These are phyloP conservation scores for Argyrosomus japonicus DNA, from an alignment of 2,113 vertebrate species.

Conservation along the genomic window DNA sequence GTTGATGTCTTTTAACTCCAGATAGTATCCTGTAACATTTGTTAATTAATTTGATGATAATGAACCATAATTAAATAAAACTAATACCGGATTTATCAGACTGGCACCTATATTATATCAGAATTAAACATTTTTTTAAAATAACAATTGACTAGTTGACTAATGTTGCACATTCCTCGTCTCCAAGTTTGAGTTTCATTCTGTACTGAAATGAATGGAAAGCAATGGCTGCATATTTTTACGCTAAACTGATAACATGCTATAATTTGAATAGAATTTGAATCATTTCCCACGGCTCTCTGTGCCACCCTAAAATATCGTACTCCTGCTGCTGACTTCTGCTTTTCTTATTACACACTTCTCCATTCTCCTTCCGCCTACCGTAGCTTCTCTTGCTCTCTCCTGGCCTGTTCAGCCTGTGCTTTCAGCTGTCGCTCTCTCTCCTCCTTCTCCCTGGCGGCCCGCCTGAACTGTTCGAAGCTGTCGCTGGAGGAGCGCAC, in stretches of 20 bases:
- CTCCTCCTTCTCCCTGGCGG: constrained; percentile 92
- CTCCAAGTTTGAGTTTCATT: background rate
- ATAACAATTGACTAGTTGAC: too few species aligned
- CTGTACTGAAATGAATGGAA: background rate
- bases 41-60: too few species aligned
- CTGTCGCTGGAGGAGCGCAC: constrained; percentile 93
- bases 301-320: background rate
- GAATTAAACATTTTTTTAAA: too few species aligned
- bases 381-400: constrained; percentile 88
- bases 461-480: constrained; percentile 92
- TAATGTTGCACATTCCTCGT: too few species aligned
- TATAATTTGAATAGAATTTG: too few species aligned
- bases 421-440: constrained; percentile 91
- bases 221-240: too few species aligned
- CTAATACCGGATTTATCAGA: too few species aligned
- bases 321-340: background rate
- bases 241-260: too few species aligned
- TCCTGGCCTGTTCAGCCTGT: constrained; percentile 89
- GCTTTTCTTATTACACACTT: background rate
- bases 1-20: too few species aligned
- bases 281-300: background rate
- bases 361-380: constrained; percentile 56
- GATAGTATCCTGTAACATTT: too few species aligned
- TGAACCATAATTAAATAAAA: too few species aligned
- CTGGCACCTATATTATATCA: too few species aligned